phyloP scores from a whole-genome alignment of 1,140 invertebrate species.

The Calephelis virginiensis region DNA sequence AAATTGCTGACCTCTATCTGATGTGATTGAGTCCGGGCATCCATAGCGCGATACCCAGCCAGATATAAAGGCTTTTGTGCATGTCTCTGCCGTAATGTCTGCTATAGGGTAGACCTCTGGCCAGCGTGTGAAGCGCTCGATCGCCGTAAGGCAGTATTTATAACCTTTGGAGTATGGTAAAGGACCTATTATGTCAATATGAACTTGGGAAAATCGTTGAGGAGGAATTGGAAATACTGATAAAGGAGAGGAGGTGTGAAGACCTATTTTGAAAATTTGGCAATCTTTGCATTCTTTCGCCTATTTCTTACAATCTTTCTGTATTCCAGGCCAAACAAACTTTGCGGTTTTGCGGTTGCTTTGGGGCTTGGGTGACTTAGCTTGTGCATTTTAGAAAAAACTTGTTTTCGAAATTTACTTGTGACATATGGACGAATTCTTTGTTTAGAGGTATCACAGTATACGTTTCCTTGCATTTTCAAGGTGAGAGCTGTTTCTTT shows the following conservation, averaged over 20 bases:
- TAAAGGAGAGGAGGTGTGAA: conserved; percentile 21
- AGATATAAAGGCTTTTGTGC: conserved; percentile 14
- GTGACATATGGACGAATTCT: conserved; percentile 5
- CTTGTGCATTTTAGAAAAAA: conserved; percentile 18
- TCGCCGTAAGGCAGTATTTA: conserved; percentile 25
- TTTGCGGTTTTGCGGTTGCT: conserved; percentile 14
- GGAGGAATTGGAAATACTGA: conserved; percentile 12
- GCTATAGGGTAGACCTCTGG: conserved; percentile 21
- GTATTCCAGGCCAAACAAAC: conserved; percentile 24
- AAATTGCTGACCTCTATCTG: conserved; percentile 27
- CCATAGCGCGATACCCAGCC: conserved; percentile 28
- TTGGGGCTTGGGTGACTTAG: conserved; percentile 20
- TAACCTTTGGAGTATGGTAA: conserved; percentile 20
- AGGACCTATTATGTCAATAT: conserved; percentile 27
- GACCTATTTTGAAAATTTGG: conserved; percentile 20
- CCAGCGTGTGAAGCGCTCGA: conserved; percentile 27
- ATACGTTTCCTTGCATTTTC: not conserved
- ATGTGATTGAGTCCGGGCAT: conserved; percentile 14
- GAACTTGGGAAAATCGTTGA: conserved; percentile 15
- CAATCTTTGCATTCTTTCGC: conserved; percentile 20
- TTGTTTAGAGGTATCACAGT: conserved; percentile 1
- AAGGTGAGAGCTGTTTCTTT: not conserved
- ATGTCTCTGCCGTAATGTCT: conserved; percentile 26
- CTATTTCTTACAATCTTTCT: conserved; percentile 20
- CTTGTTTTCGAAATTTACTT: conserved; percentile 11